Conservation (phyloP, 92 coral and sea anemone genomes). For the Paramuricea clavata region DNA sequence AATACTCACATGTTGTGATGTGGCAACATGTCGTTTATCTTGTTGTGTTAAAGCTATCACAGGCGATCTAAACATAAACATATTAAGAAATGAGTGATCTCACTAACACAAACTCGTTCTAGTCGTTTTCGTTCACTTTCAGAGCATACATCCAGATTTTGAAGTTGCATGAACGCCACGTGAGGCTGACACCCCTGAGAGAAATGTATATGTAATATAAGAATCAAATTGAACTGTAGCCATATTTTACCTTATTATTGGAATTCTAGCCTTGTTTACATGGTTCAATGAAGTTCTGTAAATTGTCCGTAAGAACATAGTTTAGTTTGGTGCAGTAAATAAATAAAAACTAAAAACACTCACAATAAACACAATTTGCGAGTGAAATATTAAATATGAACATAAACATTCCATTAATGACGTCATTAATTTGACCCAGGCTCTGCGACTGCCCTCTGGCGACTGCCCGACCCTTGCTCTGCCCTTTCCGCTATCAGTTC, state of each 20-base stretch:
- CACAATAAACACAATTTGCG: no score
- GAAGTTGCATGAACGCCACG: no score
- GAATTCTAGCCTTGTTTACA: conserved; percentile 6
- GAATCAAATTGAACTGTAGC: background rate
- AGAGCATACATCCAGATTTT: background rate
- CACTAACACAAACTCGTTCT: background rate
- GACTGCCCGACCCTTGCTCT: no score
- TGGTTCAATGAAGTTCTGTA: conserved; percentile 6
- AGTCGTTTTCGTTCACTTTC: background rate
- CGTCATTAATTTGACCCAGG: no score
- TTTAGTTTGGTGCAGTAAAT: background rate
- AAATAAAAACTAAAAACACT: background rate
- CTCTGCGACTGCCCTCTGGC: no score
- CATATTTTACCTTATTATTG: conserved; percentile 19
- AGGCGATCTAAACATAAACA: conserved; percentile 3
- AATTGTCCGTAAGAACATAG: background rate
- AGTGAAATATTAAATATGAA: no score
- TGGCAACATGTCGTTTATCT: conserved; percentile 20
- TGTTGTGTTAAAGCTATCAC: conserved; percentile 10
- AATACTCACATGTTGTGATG: conserved; percentile 22
- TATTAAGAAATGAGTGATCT: background rate
- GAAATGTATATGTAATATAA: background rate
- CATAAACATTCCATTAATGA: no score
- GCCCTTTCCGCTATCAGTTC: no score
- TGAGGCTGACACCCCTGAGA: no score